Base-by-base conservation (phyloP, 2,888 invertebrate genomes). In the Sicus ferrugineus region DNA sequence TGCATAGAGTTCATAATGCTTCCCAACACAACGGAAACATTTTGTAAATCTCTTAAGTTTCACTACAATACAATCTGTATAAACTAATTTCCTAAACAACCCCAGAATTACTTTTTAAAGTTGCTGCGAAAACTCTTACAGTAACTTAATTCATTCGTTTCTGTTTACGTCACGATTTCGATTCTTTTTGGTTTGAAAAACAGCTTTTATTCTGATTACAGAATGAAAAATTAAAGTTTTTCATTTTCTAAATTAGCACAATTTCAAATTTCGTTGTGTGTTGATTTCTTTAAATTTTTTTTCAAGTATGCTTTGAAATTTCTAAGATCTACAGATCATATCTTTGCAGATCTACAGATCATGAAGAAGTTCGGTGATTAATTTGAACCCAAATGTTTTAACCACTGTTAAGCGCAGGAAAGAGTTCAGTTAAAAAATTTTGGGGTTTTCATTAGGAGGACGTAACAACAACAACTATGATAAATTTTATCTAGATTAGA, bases 251-350 rank as follows among this genome's bases (percentile, higher is more conserved):
- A 64, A 30, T 19, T 64, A 69, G 64, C 64, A 64, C 69, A 64
- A 64, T 64, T 69, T 28, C 23, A 30, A 64, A 69, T 58, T 69
- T 69, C 69, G 69, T 64, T 69, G 69, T 69, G 68, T 68, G 66
- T 64, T 42, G 52, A 30, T 62, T 62, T 26, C 26, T 46, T 67
- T 34, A 11, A 2, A 59, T 59, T 30, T 59, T 26, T 67, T 42
- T 38, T 54, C 42, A 14, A 6, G 46, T n/a, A n/a, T n/a, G n/a
- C n/a, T n/a, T n/a, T n/a, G n/a, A n/a, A n/a, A n/a, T n/a, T n/a
- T n/a, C n/a, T n/a, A n/a, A n/a, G n/a, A n/a, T n/a, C n/a, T n/a
- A n/a, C n/a, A n/a, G n/a, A n/a, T n/a, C n/a, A n/a, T n/a, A n/a
- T n/a, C n/a, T n/a, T n/a, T n/a, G n/a, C n/a, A n/a, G n/a, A n/a